Conservation (phyloP, 2,888 invertebrate genomes). For the Conchocele bisecta region DNA sequence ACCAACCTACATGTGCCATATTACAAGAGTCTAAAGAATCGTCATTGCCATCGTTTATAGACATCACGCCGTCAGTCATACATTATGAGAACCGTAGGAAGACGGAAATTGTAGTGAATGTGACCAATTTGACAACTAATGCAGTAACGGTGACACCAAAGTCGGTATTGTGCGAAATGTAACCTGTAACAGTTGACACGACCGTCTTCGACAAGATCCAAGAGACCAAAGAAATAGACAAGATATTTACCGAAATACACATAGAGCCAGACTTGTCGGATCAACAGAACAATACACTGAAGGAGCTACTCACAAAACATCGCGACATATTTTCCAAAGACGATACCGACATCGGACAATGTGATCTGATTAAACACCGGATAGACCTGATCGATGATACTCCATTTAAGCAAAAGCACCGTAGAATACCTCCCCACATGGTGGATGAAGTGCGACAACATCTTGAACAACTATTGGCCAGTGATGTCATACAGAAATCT, state of each 20-base stretch:
- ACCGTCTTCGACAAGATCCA: neutral
- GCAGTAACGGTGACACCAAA: neutral
- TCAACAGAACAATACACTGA: neutral
- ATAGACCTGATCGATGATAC: conserved; percentile 41
- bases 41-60: conserved; percentile 7
- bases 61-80: conserved; percentile 12
- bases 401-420: conserved; percentile 54
- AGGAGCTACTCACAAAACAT: conserved; percentile 1
- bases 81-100: neutral
- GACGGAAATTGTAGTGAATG: neutral
- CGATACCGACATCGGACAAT: conserved; percentile 41
- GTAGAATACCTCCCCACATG: conserved; percentile 50
- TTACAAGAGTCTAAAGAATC: conserved; percentile 6
- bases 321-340: conserved; percentile 26
- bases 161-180: neutral
- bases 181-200: neutral
- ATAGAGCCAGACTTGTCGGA: too few relatives aligned
- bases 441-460: conserved; percentile 43
- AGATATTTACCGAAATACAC: too few relatives aligned
- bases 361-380: conserved; percentile 24
- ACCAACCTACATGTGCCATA: conserved; percentile 8
- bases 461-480: conserved; percentile 43
- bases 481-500: conserved; percentile 48
- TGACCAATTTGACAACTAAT: neutral
- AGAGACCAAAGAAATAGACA: too few relatives aligned